A percentile compares a stretch with the other conserved stretches of the same genome.
Conservation (phyloP, 2,113 vertebrate species). For the Tamias sibiricus region DNA sequence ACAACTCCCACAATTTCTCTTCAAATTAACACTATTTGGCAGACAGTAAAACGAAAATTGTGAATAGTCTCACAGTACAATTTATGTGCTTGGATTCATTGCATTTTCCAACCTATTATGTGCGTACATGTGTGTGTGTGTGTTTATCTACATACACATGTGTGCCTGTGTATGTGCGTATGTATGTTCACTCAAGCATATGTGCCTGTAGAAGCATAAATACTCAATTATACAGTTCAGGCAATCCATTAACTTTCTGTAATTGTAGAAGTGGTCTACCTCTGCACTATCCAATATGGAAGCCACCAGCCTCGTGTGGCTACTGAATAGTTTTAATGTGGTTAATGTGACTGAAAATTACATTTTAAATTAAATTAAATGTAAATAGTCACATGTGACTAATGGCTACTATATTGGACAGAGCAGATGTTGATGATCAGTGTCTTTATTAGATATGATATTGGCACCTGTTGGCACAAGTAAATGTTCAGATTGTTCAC, state of each 20-base stretch:
- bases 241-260: background rate
- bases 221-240: background rate
- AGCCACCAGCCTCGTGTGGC: background rate
- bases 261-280: background rate
- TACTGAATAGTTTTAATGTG: background rate
- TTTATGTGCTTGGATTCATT: background rate
- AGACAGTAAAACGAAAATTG: background rate
- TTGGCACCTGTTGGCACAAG: background rate
- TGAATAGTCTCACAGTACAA: background rate
- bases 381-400: background rate
- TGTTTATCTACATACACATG: background rate
- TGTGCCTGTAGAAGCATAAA: background rate
- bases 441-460: background rate
- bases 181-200: no score
- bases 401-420: background rate
- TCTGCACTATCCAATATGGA: background rate
- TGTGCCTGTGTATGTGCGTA: no score
- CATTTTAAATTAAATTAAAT: background rate
- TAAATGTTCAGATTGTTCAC: background rate
- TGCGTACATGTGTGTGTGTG: background rate
- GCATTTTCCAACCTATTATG: background rate
- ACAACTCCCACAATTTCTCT: background rate
- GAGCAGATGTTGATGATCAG: background rate
- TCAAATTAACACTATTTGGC: background rate
- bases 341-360: background rate